Conservation (phyloP, 2,113 vertebrate genomes). For the Calidris pugnax region DNA sequence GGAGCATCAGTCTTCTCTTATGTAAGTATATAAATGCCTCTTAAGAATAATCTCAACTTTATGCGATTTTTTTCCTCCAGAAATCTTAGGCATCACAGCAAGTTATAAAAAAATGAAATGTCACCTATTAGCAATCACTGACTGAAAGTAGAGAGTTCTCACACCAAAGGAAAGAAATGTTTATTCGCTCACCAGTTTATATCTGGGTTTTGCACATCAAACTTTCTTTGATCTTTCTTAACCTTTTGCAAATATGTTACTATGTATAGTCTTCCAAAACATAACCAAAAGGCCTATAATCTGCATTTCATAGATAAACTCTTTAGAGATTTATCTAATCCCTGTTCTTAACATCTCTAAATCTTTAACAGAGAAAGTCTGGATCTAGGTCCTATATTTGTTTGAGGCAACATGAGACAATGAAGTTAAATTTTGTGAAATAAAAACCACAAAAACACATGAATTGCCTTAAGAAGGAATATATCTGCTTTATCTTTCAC, state of each 20-base stretch:
- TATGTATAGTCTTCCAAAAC: not conserved
- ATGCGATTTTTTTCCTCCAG: not conserved
- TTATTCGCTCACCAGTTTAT: not conserved
- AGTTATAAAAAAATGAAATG: not conserved
- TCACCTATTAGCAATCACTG: not conserved
- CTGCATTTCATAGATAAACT: not conserved
- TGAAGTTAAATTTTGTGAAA: not conserved
- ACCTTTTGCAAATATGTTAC: not conserved
- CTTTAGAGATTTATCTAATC: not conserved
- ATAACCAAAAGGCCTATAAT: not conserved
- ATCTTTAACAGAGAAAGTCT: not conserved
- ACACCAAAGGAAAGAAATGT: not conserved
- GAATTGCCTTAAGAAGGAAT: not conserved
- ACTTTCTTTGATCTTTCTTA: not conserved
- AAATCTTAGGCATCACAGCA: not conserved
- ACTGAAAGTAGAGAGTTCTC: not conserved
- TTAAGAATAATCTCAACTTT: not conserved
- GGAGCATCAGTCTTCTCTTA: not conserved
- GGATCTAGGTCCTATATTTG: not conserved
- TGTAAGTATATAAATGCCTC: not conserved
- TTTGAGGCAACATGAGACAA: not conserved
- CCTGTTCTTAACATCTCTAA: not conserved
- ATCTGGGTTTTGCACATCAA: not conserved
- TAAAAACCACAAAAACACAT: not conserved
- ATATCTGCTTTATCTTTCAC: not conserved